phyloP scores from a whole-genome alignment of 2,113 vertebrate species.

The Taxidea taxus region DNA sequence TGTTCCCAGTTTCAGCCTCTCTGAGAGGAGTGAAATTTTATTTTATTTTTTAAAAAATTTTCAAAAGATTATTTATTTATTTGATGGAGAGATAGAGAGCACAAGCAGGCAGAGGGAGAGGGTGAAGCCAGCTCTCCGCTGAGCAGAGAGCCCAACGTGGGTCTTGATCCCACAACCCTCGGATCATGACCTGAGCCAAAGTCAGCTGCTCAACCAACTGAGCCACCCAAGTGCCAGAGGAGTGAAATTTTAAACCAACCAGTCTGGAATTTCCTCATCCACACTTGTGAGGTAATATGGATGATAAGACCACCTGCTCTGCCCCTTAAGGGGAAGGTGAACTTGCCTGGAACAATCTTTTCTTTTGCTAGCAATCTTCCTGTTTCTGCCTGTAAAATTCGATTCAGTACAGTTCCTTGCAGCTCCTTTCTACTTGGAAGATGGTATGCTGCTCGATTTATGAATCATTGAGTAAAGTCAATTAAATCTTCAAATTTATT shows the following conservation, averaged over 20 bases:
- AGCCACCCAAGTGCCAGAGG: too few species aligned
- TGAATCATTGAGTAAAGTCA: background rate
- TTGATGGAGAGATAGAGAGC: too few species aligned
- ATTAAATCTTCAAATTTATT: background rate
- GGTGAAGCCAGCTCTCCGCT: too few species aligned
- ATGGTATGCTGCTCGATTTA: background rate
- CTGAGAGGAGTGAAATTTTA: background rate
- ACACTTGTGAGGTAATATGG: background rate
- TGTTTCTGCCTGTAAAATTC: background rate
- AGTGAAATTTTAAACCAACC: background rate
- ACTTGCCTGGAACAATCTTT: background rate
- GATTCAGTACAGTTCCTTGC: background rate
- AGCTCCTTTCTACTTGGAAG: background rate
- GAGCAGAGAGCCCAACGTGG: too few species aligned
- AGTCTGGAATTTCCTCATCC: background rate
- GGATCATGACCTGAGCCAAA: too few species aligned
- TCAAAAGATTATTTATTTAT: too few species aligned
- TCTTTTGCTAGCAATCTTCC: background rate
- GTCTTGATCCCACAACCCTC: too few species aligned
- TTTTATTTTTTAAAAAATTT: too few species aligned
- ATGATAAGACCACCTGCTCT: background rate
- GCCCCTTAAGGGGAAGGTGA: background rate
- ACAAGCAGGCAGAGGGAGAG: too few species aligned
- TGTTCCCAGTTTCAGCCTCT: background rate
- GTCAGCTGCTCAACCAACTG: too few species aligned